Percentiles rank a stretch among this genome's conserved stretches.
These are phyloP conservation scores for Centrocercus urophasianus DNA, from an alignment of 2,113 vertebrate genomes.

Conservation along the genomic window DNA sequence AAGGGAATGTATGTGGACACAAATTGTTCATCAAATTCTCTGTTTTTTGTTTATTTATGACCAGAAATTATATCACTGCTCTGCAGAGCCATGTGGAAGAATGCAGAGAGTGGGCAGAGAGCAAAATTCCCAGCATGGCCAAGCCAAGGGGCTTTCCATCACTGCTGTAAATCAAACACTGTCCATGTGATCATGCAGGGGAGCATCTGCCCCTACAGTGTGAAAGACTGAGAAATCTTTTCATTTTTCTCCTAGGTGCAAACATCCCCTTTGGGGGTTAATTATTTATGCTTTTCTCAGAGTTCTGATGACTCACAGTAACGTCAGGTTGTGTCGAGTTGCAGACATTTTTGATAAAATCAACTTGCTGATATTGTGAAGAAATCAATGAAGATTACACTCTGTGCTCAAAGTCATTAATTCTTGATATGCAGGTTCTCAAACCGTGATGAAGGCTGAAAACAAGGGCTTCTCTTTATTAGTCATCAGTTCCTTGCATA, in stretches of 20 bases:
- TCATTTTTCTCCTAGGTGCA: not conserved
- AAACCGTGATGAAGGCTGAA: not conserved
- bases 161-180: not conserved
- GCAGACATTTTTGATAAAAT: not conserved
- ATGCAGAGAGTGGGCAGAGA: not conserved
- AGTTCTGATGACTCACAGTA: not conserved
- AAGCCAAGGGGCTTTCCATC: not conserved
- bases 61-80: conserved; percentile 10
- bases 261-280: not conserved
- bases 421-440: not conserved
- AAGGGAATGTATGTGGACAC: not conserved
- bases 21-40: not conserved
- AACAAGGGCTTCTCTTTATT: conserved; percentile 1
- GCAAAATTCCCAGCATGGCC: not conserved
- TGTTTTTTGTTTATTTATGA: conserved; percentile 45
- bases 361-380: not conserved
- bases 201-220: not conserved
- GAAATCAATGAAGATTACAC: conserved; percentile 9
- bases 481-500: not conserved
- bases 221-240: not conserved
- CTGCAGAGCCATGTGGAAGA: not conserved
- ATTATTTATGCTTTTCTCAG: not conserved
- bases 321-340: not conserved
- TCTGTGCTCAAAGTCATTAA: not conserved
- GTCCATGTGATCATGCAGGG: not conserved